Evolutionary conservation across 1,140 invertebrate genomes (phyloP).

Genomic region (Brachionus sp.): DNA sequence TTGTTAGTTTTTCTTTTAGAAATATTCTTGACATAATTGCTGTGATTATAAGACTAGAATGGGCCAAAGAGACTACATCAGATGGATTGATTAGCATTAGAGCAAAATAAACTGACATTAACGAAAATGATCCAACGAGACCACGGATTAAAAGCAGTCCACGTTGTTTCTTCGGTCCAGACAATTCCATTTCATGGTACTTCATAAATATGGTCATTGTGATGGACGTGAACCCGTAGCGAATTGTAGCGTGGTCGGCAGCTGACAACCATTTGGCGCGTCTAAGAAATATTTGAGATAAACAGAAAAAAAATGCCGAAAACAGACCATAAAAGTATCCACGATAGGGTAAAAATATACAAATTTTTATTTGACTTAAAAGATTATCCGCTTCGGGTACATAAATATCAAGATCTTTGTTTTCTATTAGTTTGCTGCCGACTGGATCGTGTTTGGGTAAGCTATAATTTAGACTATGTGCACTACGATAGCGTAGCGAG

Average conservation of each 20-base stretch:
- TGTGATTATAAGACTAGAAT: constrained; percentile 37
- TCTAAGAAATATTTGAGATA: constrained; percentile 31
- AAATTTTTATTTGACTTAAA: not conserved
- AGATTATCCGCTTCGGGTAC: not conserved
- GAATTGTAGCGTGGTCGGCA: constrained; percentile 23
- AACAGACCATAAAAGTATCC: constrained; percentile 17
- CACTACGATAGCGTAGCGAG: constrained; percentile 14
- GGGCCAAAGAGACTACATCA: constrained; percentile 4
- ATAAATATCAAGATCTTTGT: not conserved
- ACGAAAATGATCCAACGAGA: not conserved
- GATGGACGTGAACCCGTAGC: not conserved
- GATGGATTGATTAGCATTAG: constrained; percentile 33
- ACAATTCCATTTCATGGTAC: not conserved
- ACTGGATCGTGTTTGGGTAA: not conserved
- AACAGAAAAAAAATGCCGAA: constrained; percentile 23
- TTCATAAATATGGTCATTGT: constrained; percentile 8
- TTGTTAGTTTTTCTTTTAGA: constrained; percentile 31
- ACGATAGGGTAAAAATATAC: not conserved
- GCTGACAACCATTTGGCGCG: not conserved
- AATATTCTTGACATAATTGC: constrained; percentile 38
- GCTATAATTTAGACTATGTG: not conserved
- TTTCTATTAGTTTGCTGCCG: not conserved
- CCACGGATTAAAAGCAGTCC: not conserved
- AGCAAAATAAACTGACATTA: constrained; percentile 41
- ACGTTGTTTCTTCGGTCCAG: not conserved